Base-by-base conservation (phyloP, 2,797 vertebrate genomes). In the Characodon lateralis region DNA sequence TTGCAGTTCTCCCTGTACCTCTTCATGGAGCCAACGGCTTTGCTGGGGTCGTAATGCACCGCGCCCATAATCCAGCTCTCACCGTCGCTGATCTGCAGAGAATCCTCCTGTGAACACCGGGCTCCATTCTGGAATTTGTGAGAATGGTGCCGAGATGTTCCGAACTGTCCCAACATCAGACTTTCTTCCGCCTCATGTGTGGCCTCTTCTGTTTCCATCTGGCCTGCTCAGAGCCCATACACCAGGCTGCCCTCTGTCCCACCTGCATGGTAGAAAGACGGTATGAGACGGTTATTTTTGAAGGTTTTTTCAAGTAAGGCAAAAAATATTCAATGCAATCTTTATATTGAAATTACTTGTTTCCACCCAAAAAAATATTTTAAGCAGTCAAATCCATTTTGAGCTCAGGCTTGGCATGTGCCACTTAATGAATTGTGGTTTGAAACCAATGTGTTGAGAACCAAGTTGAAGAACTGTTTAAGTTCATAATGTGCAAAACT, bases 161-260 rank as follows among this genome's bases (percentile, higher is more conserved):
- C 95, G 89, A 97, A 94, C 79, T 96, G 96, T 82, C 94, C 93
- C 93, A 96, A 95, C 95, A 95, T 97, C 93, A 96, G 93, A 96
- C 95, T 97, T 96, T 97, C 97, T 96, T 98, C 96, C 89, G 96
- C 97, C 95, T 95, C 97, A 97, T 99, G 96, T 93, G 94, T 96
- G 94, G 94, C 94, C 95, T 97, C 96, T 91, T 97, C 96, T 96
- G 96, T 97, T 98, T 99, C 98, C 98, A 99, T 99, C 97, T 97
- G 98, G 97, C 96, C 97, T 97, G 95, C 95, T 98, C 94, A 96
- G 94, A 94, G 96, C 97, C 98, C 98, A 99, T 99, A 96, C 98
- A 98, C 96, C 92, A 95, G 95, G 95, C 96, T 98, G 95, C 96
- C 96, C 96, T 97, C 90, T 93, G 88, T 96, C 93, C 84, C 93